Percentiles rank a stretch among this genome's conserved stretches.
phyloP scores from a whole-genome alignment of 2,888 invertebrate species.

The Agrotis segetum region DNA sequence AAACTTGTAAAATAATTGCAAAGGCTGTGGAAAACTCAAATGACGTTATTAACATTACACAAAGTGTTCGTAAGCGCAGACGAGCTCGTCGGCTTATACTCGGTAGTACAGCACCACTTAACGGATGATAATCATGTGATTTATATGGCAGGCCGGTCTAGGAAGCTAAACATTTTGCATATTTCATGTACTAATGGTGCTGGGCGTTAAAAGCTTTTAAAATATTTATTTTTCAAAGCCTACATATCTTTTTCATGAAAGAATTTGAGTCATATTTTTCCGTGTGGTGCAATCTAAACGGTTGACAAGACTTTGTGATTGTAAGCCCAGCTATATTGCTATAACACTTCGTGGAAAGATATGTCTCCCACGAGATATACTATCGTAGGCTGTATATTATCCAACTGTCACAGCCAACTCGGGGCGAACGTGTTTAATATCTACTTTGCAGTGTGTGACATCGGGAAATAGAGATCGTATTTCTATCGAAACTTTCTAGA shows the following conservation, averaged over 20 bases:
- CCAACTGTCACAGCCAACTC: constrained; percentile 49
- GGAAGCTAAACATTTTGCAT: constrained; percentile 33
- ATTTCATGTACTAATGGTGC: constrained; percentile 27
- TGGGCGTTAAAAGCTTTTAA: constrained; percentile 36
- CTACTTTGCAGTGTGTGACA: constrained; percentile 42
- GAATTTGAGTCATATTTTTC: background rate
- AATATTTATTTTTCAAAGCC: constrained; percentile 21
- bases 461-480: constrained; percentile 41
- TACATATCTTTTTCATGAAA: constrained; percentile 11
- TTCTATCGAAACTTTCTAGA: constrained; percentile 29
- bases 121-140: constrained; percentile 51
- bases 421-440: constrained; percentile 55
- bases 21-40: constrained; percentile 10
- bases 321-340: constrained; percentile 1
- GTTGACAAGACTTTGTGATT: background rate
- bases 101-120: constrained; percentile 30
- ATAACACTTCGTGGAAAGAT: constrained; percentile 17
- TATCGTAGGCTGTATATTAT: constrained; percentile 32
- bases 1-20: constrained; percentile 11
- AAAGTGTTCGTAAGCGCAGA: constrained; percentile 32
- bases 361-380: constrained; percentile 29
- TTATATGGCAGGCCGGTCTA: constrained; percentile 32
- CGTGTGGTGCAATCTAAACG: background rate
- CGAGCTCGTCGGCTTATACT: constrained; percentile 22
- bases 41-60: constrained; percentile 21